A percentile compares a stretch with the other conserved stretches of the same genome.
These are phyloP conservation scores for Eospalax fontanierii DNA, from an alignment of 2,797 vertebrate species.

Conservation along the genomic window DNA sequence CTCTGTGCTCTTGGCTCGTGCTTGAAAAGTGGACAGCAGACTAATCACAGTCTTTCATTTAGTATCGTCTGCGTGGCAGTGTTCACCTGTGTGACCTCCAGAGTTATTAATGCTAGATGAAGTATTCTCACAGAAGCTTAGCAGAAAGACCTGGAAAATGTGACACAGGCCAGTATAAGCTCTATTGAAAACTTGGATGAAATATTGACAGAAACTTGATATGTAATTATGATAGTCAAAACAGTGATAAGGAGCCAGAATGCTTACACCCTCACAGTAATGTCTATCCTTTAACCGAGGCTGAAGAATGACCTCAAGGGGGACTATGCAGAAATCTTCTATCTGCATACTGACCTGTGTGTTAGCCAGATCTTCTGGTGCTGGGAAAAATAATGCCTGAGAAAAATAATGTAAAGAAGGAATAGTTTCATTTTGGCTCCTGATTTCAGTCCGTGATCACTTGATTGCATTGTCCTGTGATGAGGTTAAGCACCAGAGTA, in stretches of 20 bases:
- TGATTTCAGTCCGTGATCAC: not conserved
- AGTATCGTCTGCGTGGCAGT: not conserved
- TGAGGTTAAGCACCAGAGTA: not conserved
- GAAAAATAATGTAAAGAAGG: not conserved
- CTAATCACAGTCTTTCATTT: not conserved
- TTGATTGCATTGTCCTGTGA: not conserved
- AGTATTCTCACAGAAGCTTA: not conserved
- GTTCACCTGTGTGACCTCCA: not conserved
- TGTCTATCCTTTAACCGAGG: not conserved
- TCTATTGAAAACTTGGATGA: not conserved
- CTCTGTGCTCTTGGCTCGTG: not conserved
- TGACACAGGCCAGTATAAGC: not conserved
- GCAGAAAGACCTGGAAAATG: not conserved
- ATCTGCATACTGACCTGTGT: not conserved
- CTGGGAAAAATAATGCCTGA: not conserved
- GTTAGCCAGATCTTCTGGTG: not conserved
- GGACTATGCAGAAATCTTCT: not conserved
- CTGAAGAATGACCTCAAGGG: not conserved
- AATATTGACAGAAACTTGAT: not conserved
- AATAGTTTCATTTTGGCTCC: not conserved
- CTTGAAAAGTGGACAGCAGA: not conserved
- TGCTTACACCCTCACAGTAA: not conserved
- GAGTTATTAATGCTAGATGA: not conserved
- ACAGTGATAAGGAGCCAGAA: not conserved
- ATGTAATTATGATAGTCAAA: not conserved